Conservation (phyloP, 2,797 vertebrate species). For the Pterois miles region DNA sequence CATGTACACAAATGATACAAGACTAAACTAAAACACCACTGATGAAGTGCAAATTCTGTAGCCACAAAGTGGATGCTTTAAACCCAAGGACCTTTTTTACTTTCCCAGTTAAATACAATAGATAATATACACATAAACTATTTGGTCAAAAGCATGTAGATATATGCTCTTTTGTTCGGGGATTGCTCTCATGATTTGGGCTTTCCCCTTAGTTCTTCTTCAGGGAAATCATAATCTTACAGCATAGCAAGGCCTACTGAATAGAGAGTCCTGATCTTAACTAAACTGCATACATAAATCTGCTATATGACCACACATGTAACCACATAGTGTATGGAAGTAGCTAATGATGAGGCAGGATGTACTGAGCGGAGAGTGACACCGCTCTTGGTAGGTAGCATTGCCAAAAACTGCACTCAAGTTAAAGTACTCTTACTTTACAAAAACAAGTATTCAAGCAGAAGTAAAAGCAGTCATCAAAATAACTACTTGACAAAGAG, state of each 20-base stretch:
- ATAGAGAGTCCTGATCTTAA: neutral
- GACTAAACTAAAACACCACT: neutral
- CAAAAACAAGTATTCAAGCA: no score
- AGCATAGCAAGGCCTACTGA: neutral
- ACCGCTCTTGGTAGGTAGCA: no score
- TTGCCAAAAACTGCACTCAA: no score
- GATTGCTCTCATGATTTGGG: neutral
- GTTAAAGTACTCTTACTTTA: no score
- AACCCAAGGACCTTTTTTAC: neutral
- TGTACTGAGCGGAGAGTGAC: no score
- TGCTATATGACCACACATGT: no score
- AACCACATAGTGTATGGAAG: neutral
- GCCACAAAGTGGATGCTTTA: neutral
- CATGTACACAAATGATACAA: neutral
- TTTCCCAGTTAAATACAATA: neutral
- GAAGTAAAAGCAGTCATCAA: no score
- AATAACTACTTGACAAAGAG: no score
- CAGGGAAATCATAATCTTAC: neutral
- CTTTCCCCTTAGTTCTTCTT: neutral
- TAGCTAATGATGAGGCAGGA: no score
- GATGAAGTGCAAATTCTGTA: neutral
- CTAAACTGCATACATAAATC: neutral
- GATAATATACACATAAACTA: neutral
- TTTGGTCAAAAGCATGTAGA: neutral
- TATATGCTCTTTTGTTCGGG: neutral